Conservation (phyloP, 2,888 invertebrate species). For the Muscina levida region DNA sequence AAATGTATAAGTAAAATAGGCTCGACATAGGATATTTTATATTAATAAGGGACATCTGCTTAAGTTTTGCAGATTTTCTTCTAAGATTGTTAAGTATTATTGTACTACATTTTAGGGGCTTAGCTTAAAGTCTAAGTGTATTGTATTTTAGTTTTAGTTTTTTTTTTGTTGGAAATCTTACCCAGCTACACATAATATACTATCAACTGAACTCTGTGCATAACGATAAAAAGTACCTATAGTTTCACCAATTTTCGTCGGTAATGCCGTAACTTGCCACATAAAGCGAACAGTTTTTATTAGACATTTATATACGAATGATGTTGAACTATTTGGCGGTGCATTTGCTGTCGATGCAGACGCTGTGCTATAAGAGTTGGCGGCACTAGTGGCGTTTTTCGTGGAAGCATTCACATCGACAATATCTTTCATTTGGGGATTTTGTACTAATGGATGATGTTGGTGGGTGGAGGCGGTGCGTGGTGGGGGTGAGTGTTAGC, state of each 20-base stretch:
- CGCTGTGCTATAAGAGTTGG: background rate
- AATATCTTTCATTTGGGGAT: constrained; percentile 61
- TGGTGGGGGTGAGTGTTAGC: constrained; percentile 12
- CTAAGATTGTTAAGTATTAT: no score
- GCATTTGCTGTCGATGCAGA: constrained; percentile 52
- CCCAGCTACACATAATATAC: constrained; percentile 80
- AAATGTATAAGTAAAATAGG: background rate
- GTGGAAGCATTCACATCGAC: constrained; percentile 29
- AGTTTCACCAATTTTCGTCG: constrained; percentile 80
- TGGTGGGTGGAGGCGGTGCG: constrained; percentile 22
- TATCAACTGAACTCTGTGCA: constrained; percentile 80
- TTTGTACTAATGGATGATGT: background rate
- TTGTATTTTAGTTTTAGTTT: background rate
- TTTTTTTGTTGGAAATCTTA: constrained; percentile 69
- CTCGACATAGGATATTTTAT: background rate
- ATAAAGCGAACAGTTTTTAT: constrained; percentile 77
- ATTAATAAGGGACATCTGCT: no score
- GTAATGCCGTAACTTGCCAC: constrained; percentile 80
- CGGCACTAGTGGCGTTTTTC: constrained; percentile 21
- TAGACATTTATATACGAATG: constrained; percentile 78
- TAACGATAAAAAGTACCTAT: constrained; percentile 79
- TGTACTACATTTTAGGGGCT: background rate
- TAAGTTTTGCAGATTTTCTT: no score
- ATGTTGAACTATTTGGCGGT: constrained; percentile 68
- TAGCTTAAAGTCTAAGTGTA: no score